Conservation (phyloP, 92 coral and sea anemone species). For the Actinernus sp. region DNA sequence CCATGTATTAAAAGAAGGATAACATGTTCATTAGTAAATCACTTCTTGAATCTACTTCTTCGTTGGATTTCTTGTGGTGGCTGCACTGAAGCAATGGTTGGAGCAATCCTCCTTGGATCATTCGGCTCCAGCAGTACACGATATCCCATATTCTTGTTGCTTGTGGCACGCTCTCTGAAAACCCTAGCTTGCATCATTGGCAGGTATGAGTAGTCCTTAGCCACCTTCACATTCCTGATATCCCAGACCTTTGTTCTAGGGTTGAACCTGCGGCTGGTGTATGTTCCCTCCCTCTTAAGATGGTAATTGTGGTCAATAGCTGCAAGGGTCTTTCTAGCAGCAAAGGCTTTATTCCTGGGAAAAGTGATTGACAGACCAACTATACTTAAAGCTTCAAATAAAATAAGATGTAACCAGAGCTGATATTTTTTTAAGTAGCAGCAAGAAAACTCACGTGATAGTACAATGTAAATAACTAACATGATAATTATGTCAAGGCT, state of each 20-base stretch:
- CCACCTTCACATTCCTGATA: background rate
- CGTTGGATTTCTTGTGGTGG: too few relatives aligned
- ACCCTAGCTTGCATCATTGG: constrained; percentile 15
- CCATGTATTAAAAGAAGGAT: too few relatives aligned
- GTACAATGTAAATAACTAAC: too few relatives aligned
- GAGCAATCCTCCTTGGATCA: constrained; percentile 19
- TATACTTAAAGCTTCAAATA: too few relatives aligned
- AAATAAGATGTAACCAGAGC: too few relatives aligned
- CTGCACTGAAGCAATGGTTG: constrained; percentile 33
- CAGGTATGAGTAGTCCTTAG: constrained; percentile 14
- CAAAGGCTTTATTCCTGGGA: constrained; percentile 8
- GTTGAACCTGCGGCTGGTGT: background rate
- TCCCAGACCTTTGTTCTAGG: constrained; percentile 22
- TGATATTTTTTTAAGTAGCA: too few relatives aligned
- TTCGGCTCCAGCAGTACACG: constrained; percentile 8
- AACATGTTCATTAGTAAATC: too few relatives aligned
- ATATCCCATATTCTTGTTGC: too few relatives aligned
- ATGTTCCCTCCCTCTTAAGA: constrained; percentile 2
- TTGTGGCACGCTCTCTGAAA: constrained; percentile 7
- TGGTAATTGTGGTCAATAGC: constrained; percentile 27
- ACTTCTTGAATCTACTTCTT: too few relatives aligned
- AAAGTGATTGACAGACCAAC: too few relatives aligned
- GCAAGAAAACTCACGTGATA: too few relatives aligned
- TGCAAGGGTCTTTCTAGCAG: constrained; percentile 6
- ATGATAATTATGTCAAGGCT: too few relatives aligned